Base-by-base conservation (phyloP, 2,797 vertebrate species). In the Oophaga sylvatica region DNA sequence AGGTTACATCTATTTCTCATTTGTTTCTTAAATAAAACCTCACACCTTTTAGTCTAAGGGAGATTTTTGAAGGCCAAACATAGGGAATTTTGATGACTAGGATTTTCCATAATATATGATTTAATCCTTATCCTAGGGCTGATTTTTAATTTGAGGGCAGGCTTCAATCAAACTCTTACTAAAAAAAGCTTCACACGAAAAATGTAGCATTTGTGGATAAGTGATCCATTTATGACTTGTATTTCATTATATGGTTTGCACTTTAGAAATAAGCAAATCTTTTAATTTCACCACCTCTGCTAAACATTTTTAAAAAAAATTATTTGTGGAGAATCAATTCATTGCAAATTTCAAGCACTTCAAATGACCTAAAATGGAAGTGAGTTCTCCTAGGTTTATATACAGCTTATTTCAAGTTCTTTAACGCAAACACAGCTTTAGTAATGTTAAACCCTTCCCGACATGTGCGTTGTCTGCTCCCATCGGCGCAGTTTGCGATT, bases 91-190 rank as follows among this genome's bases (percentile, higher is more conserved):
- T 80, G 60, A 62, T 62, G 29, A 80, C 59, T 63, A 7, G n/a
- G 19, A 62, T 20, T 80, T 63, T 80, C 57, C 59, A 80, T 16
- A 63, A 63, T 63, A 41, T 41, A 80, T 80, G 31, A 80, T 60
- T 80, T 80, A 80, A 80, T 80, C 78, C 15, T 80, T 80, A 62
- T 80, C 78, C 78, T 60, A 35, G 59, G 57, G 78, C 56, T 20
- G 77, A 19, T 79, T 80, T 17, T 26, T 16, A 35, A 80, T 79
- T 60, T 59, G 26, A 80, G 16, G 22, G 78, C 78, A 62, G 78
- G 57, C 59, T 80, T 80, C 26, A 35, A 60, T 79, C 56, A 59
- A 29, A 29, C 9, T 80, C 17, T 75, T 75, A 45, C 71, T 48
- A 75, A 80, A 35, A 35, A 60, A 26, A 31, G 56, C 56, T 60